Evolutionary conservation across 2,888 invertebrate genomes (phyloP).

Genomic region (Mallateleia sp.): DNA sequence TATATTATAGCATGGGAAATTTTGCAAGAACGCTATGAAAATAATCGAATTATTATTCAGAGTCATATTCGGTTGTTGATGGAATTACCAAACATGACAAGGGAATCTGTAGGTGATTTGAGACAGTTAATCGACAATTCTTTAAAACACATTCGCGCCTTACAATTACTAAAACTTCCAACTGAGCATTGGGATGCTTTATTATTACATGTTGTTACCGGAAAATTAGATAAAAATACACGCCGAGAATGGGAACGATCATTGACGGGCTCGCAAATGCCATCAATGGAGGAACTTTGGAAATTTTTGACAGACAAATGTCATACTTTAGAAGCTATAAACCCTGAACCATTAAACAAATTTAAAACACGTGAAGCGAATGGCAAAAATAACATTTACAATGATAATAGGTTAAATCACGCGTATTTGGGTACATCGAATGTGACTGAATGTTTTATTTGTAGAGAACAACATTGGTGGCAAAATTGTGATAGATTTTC

Average conservation of each 20-base stretch:
- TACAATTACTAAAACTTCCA: constrained; percentile 63
- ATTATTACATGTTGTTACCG: constrained; percentile 63
- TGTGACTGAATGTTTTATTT: too few species aligned
- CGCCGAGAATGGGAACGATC: constrained; percentile 68
- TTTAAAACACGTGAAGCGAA: neutral
- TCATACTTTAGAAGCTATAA: constrained; percentile 68
- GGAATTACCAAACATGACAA: constrained; percentile 50
- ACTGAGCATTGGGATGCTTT: constrained; percentile 70
- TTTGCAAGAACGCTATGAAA: constrained; percentile 63
- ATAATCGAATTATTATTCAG: constrained; percentile 62
- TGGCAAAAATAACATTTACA: too few species aligned
- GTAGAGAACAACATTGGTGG: neutral
- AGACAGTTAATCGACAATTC: constrained; percentile 65
- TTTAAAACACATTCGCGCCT: constrained; percentile 63
- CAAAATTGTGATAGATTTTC: neutral
- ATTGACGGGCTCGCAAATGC: constrained; percentile 3
- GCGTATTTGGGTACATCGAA: too few species aligned
- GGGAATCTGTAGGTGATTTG: constrained; percentile 65
- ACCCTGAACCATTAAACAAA: constrained; percentile 17
- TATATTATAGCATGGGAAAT: constrained; percentile 66
- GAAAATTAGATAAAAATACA: constrained; percentile 62
- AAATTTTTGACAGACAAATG: constrained; percentile 58
- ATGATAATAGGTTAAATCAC: too few species aligned
- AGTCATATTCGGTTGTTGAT: constrained; percentile 68
- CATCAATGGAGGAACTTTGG: neutral